Base-by-base conservation (phyloP, 1,140 invertebrate species). In the Pseudomyrmex flavicornis region DNA sequence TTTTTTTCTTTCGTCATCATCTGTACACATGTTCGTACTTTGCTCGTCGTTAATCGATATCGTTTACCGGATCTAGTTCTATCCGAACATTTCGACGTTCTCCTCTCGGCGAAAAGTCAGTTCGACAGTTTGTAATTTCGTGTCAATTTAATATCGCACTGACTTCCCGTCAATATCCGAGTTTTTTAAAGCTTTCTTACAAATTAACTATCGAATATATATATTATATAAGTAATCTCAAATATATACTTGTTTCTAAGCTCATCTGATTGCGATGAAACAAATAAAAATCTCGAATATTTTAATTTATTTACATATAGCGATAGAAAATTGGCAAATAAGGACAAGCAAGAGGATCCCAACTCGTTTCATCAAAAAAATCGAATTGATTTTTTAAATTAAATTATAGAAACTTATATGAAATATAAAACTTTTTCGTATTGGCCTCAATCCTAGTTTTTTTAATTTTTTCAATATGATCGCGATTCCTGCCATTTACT, bases 31-130 rank as follows among this genome's bases (percentile, higher is more conserved):
- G 54, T 56, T 73, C 26, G 13, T 17, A 20, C 56, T 22, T 62
- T n/a, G 35, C 15, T 75, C 15, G 20, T 9, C 2, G 15, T 75
- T 62, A 10, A 70, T 54, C 46, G 9, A 22, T 54, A 2, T 4
- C 35, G 35, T 20, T 70, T 26, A 17, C 7, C 35, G 12, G 35
- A 59, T 73, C 12, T 54, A 59, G 13, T 73, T 73, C n/a, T 58
- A 58, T 44, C 2, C 7, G 54, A 61, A 61, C 20, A 17, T 22
- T 48, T 22, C 44, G 10, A 46, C 13, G 13, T 59, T 15, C 7
- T 59, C 17, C 35, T 66, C n/a, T 66, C n/a, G 17, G n/a, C 15
- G n/a, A 63, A 70, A n/a, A 12, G 5, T 8, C 9, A 61, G 26
- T 62, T 72, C 5, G 35, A 35, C 35, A 35, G 35, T 35, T 35